A percentile compares a stretch with the other conserved stretches of the same genome.
These are phyloP conservation scores for Scaptomyza pallida DNA, from an alignment of 1,140 invertebrate species.

Conservation along the genomic window DNA sequence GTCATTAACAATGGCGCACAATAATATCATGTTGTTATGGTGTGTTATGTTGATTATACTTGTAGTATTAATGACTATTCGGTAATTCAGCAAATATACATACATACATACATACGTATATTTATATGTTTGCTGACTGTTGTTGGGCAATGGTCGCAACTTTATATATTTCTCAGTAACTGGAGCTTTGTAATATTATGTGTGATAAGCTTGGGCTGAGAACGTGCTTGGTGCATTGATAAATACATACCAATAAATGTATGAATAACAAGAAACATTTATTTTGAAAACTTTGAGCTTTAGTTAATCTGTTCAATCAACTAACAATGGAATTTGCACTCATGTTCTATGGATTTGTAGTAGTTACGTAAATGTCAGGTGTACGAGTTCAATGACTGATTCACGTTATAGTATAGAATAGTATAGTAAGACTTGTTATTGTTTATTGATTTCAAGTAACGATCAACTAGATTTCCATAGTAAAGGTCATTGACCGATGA, in stretches of 20 bases:
- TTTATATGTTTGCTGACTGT: background rate
- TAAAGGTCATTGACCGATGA: background rate
- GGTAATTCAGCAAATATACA: conserved; percentile 19
- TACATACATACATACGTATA: no score
- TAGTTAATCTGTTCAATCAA: no score
- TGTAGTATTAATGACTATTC: background rate
- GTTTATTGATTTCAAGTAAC: background rate
- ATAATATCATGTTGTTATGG: conserved; percentile 10
- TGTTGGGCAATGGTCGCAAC: background rate
- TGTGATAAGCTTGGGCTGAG: background rate
- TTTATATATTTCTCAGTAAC: background rate
- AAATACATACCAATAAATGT: background rate
- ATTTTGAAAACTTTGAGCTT: no score
- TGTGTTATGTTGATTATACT: conserved; percentile 2
- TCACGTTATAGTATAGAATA: background rate
- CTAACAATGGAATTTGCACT: no score
- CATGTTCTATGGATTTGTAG: no score
- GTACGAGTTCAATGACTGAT: background rate
- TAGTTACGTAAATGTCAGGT: no score
- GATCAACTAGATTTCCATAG: background rate
- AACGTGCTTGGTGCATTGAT: conserved; percentile 1
- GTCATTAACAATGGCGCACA: conserved; percentile 4
- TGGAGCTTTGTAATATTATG: background rate
- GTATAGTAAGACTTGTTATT: background rate
- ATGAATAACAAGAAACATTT: no score